Evolutionary conservation across 2,113 vertebrate species (phyloP), one percentile per base, ranked within the genome.

Genomic region (Muscicapa adusta): DNA sequence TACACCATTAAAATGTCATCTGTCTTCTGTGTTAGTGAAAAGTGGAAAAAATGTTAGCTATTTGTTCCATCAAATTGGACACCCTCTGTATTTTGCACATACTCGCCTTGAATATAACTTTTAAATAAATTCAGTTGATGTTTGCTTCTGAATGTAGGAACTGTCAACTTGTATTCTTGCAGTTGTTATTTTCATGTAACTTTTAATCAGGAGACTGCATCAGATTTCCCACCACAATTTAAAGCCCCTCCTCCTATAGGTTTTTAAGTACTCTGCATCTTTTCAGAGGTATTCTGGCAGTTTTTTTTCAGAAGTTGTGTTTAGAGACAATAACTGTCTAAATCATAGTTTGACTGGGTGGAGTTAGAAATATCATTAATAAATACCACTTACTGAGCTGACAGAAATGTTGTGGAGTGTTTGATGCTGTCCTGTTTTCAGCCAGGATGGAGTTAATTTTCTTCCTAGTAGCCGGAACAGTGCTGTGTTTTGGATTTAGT

Each of bases 361-460:
- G 57, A 47, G 56, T 95, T 95, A 89, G 57, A 38, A 94, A 97
- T 96, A 94, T 93, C 90, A 85, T 38, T 88, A 85, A 85, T 73
- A 96, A 96, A 91, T 74, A 84, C 4, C 54, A 53, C 34, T 56
- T 53, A 71, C 61, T 67, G 22, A 93, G 71, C 58, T 81, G 26
- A 63, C 73, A 82, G 53, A 61, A 84, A 63, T 60, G 66, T n/a
- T 24, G 50, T 85, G 71, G 82, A 48, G 50, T 45, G 24, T 80
- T 94, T 28, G 1, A 54, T 68, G 23, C 14, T 38, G 28, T 60
- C 22, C 22, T 61, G 9, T 42, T 79, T 74, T 80, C 18, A 28
- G 23, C 18, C 56, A 42, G 48, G 23, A 50, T n/a, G 33, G 31
- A 61, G 53, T 33, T 61, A 29, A 25, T 68, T 67, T 91, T 56